Conservation (phyloP, 2,113 vertebrate species). For the Indicator maculatus region DNA sequence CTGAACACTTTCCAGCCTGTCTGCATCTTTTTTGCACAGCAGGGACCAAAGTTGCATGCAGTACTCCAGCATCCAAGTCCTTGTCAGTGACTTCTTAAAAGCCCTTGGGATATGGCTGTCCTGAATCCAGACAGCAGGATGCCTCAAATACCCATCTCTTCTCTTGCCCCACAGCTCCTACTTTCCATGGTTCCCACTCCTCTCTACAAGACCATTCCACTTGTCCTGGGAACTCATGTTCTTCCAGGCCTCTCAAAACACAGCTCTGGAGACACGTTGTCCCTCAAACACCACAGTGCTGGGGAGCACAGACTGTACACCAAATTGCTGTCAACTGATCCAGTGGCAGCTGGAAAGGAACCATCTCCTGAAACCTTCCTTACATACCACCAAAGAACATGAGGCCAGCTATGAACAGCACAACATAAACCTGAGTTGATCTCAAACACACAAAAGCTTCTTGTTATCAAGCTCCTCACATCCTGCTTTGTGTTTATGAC, state of each 20-base stretch:
- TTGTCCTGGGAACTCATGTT: neutral
- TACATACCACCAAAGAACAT: neutral
- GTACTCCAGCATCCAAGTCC: neutral
- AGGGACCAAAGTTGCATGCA: too few species aligned
- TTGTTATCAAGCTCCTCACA: neutral
- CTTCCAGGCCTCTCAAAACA: neutral
- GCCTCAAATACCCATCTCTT: neutral
- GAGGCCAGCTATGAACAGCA: neutral
- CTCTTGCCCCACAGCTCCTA: neutral
- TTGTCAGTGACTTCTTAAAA: neutral
- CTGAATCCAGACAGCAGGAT: neutral
- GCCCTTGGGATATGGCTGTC: neutral
- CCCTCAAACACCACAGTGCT: neutral
- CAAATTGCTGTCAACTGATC: neutral
- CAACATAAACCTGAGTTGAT: neutral
- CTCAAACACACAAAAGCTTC: neutral
- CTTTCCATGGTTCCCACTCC: neutral
- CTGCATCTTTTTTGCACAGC: too few species aligned
- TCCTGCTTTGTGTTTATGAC: constrained; percentile 11
- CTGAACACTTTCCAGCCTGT: too few species aligned
- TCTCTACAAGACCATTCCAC: rapidly evolving
- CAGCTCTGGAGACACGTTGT: neutral
- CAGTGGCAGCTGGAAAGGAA: neutral
- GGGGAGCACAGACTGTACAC: neutral
- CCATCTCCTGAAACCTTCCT: neutral